Conservation (phyloP, 2,113 vertebrate genomes). For the Chloropsis cyanopogon region DNA sequence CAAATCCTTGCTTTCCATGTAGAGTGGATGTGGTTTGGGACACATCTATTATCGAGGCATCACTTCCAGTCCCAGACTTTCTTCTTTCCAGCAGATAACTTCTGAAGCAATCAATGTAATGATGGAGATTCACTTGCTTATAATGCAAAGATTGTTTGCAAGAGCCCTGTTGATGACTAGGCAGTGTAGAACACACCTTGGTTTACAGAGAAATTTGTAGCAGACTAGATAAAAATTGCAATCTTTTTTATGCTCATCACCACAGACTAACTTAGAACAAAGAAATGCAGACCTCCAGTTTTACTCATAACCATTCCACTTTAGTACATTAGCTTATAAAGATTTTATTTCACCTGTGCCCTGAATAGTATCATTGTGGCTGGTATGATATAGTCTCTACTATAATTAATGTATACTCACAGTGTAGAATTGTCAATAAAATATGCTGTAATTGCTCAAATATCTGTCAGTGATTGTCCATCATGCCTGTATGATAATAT, state of each 20-base stretch:
- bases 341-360: slow-evolving; percentile 7
- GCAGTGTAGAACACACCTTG: not conserved
- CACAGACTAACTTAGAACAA: not conserved
- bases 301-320: not conserved
- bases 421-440: slow-evolving; percentile 49
- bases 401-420: slow-evolving; percentile 45
- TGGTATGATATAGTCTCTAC: not conserved
- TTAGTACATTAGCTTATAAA: not conserved
- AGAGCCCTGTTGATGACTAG: not conserved
- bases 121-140: not conserved
- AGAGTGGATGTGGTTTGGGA: not conserved
- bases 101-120: not conserved
- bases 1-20: not conserved
- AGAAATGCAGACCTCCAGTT: not conserved
- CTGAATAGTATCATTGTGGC: not conserved
- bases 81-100: not conserved
- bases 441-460: slow-evolving; percentile 38
- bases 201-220: not conserved
- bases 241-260: not conserved
- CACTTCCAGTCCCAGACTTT: not conserved
- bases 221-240: not conserved
- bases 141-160: not conserved
- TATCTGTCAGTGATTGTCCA: slow-evolving; percentile 48
- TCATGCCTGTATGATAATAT: slow-evolving; percentile 20
- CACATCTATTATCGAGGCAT: not conserved